Percentiles rank a stretch among this genome's conserved stretches.
phyloP scores from a whole-genome alignment of 1,140 invertebrate species.

The Grapholita molesta region DNA sequence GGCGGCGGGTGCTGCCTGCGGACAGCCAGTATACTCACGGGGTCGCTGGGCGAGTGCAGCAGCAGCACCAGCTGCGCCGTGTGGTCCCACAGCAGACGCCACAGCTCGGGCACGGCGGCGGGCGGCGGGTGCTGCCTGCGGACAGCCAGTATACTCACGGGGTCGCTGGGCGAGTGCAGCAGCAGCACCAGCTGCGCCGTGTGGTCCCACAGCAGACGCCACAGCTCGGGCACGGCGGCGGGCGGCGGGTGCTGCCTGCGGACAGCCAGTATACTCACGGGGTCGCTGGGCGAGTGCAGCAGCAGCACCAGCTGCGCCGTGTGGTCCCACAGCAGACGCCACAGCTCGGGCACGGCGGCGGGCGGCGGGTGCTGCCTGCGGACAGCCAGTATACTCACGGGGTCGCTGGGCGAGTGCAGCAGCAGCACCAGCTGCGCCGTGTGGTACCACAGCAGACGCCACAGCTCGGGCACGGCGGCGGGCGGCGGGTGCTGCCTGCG shows the following conservation, averaged over 20 bases:
- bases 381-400: too few species aligned
- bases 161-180: constrained; percentile 82
- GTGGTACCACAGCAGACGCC: constrained; percentile 98
- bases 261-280: too few species aligned
- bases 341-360: too few species aligned
- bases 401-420: constrained; percentile 82
- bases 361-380: too few species aligned
- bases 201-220: constrained; percentile 96
- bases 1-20: too few species aligned
- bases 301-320: constrained; percentile 95
- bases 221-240: too few species aligned
- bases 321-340: constrained; percentile 96
- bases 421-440: constrained; percentile 95
- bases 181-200: constrained; percentile 95
- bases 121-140: too few species aligned
- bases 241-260: too few species aligned
- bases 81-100: constrained; percentile 96
- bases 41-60: constrained; percentile 83
- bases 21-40: too few species aligned
- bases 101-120: too few species aligned
- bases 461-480: constrained; percentile 91
- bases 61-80: constrained; percentile 95
- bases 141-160: too few species aligned
- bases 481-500: constrained; percentile 91
- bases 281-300: constrained; percentile 82